Base-by-base conservation (phyloP, 1,140 invertebrate species). In the Dendrolimus kikuchii region DNA sequence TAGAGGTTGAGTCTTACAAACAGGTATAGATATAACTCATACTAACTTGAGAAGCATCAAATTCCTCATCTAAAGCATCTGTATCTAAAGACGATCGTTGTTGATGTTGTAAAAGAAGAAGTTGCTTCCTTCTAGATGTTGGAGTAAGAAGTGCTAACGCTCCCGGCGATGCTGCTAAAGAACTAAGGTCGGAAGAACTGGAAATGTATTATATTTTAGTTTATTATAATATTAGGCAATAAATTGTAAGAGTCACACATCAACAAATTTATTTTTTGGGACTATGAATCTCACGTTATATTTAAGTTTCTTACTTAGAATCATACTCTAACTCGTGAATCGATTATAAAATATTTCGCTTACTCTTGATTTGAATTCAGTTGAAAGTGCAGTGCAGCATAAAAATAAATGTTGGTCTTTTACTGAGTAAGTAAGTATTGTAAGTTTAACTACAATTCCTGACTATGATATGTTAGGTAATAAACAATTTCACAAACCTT, bases 31-130 rank as follows among this genome's bases (percentile, higher is more conserved):
- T 23, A 23, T 23, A 23, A 23, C 23, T 23, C 23, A 23, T 57
- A 52, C 9, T 57, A 74, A 89, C 85, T 62, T 90, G 89, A 51
- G 89, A 89, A 39, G 81, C 81, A 68, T 88, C 77, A 70, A 89
- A 88, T 66, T 93, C 92, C 69, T 95, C 93, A 65, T 95, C 93
- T 42, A 94, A 78, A 5, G 91, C 92, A 68, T 95, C 94, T 1
- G 93, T 95, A 69, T 95, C 94, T 81, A 95, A 92, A 0, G 94
- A 95, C 50, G 93, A 95, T 56, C 94, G 84, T 73, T 95, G 94
- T 67, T 95, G 93, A 74, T 95, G 94, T 74, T 95, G 94, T 41
- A 94, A 74, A 53, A 95, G 74, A 36, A 94, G 81, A 7, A 95
- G 84, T 63, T 95, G 92, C 81, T 94, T 92, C 62, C 93, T 88